These are phyloP conservation scores for Trypoxylus dichotomus DNA, from an alignment of 1,140 invertebrate species.

Conservation along the genomic window DNA sequence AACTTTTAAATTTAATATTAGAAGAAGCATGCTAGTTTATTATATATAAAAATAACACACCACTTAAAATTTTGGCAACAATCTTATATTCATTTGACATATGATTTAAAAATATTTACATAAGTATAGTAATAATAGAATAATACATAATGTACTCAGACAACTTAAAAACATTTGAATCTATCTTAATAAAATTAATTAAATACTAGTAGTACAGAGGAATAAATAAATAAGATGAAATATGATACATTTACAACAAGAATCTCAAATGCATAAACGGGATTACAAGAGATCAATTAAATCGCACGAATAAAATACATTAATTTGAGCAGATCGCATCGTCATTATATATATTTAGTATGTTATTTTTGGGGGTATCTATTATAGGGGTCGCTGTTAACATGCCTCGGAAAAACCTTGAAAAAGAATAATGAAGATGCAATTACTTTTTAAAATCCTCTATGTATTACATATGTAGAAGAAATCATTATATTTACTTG, in stretches of 20 bases:
- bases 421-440: neutral
- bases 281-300: neutral
- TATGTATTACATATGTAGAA: neutral
- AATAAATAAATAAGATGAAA: conserved; percentile 2
- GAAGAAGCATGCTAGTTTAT: no score
- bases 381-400: neutral
- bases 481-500: neutral
- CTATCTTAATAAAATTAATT: neutral
- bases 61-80: conserved; percentile 10
- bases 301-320: neutral
- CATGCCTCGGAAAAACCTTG: neutral
- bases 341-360: neutral
- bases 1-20: no score
- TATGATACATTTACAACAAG: neutral
- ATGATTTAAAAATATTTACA: conserved; percentile 22
- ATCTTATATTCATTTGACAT: conserved; percentile 22
- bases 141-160: neutral
- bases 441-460: neutral
- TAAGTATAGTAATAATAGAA: neutral
- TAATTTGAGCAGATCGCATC: conserved; percentile 14
- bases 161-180: neutral
- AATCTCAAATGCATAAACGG: neutral
- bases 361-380: neutral
- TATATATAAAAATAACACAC: neutral
- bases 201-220: neutral